Percentiles rank a stretch among this genome's conserved stretches.
phyloP scores from a whole-genome alignment of 2,113 vertebrate species.

The Podilymbus podiceps region DNA sequence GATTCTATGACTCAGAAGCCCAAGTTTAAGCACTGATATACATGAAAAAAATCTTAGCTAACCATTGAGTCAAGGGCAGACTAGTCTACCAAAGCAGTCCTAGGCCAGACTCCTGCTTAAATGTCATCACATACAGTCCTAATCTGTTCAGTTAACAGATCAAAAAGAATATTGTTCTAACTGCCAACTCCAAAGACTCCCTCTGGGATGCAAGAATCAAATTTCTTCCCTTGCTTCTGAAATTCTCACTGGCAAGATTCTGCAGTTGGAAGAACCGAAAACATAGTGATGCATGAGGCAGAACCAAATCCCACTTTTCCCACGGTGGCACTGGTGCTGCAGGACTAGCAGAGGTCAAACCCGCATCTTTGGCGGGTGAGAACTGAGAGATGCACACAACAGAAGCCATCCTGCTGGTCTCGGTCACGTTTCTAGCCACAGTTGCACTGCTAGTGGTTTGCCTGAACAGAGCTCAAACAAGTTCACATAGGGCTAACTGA shows the following conservation, averaged over 20 bases:
- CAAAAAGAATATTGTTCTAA: constrained; percentile 58
- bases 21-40: background rate
- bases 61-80: background rate
- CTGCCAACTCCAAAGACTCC: constrained; percentile 42
- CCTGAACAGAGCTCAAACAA: background rate
- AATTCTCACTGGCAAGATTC: background rate
- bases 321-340: fast-evolving
- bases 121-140: background rate
- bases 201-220: constrained; percentile 15
- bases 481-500: background rate
- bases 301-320: background rate
- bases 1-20: background rate
- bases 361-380: background rate
- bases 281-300: fast-evolving
- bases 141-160: constrained; percentile 36
- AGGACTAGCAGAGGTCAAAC: background rate
- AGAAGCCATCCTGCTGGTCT: fast-evolving
- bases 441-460: background rate
- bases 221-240: constrained; percentile 5
- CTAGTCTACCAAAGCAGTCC: background rate
- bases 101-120: background rate
- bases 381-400: fast-evolving
- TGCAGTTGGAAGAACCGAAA: background rate
- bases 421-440: fast-evolving
- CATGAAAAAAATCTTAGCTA: background rate